Evolutionary conservation across 2,797 vertebrate genomes (phyloP).

Genomic region (Siniperca scherzeri): DNA sequence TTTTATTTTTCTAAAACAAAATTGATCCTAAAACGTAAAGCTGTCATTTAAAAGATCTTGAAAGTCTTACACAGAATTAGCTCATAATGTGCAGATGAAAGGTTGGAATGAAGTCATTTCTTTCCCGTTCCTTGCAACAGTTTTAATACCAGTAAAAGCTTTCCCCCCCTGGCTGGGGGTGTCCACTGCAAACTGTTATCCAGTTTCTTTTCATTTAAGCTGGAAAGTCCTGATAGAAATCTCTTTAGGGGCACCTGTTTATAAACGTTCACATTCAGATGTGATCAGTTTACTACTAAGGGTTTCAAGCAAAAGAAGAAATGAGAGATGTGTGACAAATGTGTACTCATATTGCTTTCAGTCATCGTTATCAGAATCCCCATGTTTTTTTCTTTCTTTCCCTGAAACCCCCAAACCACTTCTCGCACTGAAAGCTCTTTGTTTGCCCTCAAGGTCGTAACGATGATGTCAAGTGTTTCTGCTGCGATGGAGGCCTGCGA

Average conservation of each 20-base stretch:
- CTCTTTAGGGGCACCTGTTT: not conserved
- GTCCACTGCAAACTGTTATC: not conserved
- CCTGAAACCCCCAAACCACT: slow-evolving; percentile 5
- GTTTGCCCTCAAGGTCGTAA: slow-evolving; percentile 88
- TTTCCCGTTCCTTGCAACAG: not conserved
- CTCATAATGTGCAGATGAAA: not conserved
- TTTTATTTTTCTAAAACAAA: not conserved
- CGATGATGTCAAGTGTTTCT: slow-evolving; percentile 98
- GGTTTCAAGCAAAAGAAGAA: slow-evolving; percentile 7
- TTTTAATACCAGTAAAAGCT: not conserved
- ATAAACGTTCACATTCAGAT: too few relatives aligned
- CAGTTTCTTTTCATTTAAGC: not conserved
- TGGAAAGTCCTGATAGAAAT: slow-evolving; percentile 35
- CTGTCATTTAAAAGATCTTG: not conserved
- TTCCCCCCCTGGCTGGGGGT: not conserved
- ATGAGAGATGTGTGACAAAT: not conserved
- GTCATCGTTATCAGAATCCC: not conserved
- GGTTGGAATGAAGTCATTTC: not conserved
- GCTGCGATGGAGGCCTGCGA: slow-evolving; percentile 97
- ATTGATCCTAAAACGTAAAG: not conserved
- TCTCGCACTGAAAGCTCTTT: slow-evolving; percentile 12
- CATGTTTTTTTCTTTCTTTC: not conserved
- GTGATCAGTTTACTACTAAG: not conserved
- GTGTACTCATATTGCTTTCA: not conserved
- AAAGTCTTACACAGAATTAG: not conserved